Evolutionary conservation across 2,113 vertebrate genomes (phyloP).

Genomic region (Festucalex cinctus): DNA sequence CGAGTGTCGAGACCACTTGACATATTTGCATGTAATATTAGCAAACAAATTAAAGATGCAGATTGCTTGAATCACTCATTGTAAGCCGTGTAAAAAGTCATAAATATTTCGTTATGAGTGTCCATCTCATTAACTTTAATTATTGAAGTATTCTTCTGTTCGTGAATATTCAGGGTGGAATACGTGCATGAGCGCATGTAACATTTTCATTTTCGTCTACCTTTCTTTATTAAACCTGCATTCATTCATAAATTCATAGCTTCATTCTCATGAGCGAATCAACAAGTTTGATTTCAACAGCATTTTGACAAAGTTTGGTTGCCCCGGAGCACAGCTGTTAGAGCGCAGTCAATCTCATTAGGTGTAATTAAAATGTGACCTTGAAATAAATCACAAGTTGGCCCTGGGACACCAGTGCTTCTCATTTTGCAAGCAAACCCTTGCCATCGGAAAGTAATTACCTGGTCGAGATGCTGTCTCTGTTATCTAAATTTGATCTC

Average conservation of each 20-base stretch:
- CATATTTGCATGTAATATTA: constrained; percentile 52
- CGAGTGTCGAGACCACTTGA: background rate
- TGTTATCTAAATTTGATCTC: constrained; percentile 51
- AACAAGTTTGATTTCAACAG: constrained; percentile 21
- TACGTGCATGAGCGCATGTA: background rate
- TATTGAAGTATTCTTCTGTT: background rate
- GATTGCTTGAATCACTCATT: constrained; percentile 42
- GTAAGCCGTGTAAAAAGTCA: constrained; percentile 10
- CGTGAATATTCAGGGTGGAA: constrained; percentile 37
- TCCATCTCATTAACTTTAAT: constrained; percentile 34
- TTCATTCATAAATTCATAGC: constrained; percentile 5
- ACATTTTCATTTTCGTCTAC: constrained; percentile 3
- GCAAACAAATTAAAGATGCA: constrained; percentile 55
- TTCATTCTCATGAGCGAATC: constrained; percentile 13
- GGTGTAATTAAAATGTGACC: constrained; percentile 50
- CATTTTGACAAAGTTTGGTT: constrained; percentile 26
- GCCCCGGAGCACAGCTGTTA: constrained; percentile 3
- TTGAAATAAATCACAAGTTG: constrained; percentile 37
- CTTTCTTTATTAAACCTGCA: background rate
- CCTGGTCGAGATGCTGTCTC: constrained; percentile 26
- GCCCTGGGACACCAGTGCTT: constrained; percentile 6
- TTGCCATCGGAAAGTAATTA: constrained; percentile 49
- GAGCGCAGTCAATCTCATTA: constrained; percentile 32
- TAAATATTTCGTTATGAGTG: constrained; percentile 23
- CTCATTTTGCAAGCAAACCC: constrained; percentile 20